Evolutionary conservation across 2,113 vertebrate species (phyloP), one percentile per base, ranked within the genome.

Genomic region (Ictidomys tridecemlineatus): DNA sequence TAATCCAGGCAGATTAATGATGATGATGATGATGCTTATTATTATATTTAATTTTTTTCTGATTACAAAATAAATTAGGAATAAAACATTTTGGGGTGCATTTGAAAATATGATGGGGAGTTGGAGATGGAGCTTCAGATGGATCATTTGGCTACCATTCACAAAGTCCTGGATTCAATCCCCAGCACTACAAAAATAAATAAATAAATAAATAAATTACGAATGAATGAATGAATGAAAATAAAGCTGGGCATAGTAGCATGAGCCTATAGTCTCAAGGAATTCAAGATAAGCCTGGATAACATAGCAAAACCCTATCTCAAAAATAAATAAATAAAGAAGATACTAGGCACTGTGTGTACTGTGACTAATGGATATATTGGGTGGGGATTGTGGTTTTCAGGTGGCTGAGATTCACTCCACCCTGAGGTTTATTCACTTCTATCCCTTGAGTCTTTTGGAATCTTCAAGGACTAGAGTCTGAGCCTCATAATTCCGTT

Each of bases 11-110:
- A 76, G 34, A 32, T 63, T 85, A 51, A 51, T 51, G 48, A 51
- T 51, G 48, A 13, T 51, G 48, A 51, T 51, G n/a, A 61, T n/a
- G 17, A 61, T n/a, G 17, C 34, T 58, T 28, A 72, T 37, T 86
- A 84, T 30, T 67, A 24, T n/a, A 37, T 61, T 72, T 16, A 63
- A 51, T 51, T 77, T 78, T 84, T 65, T 72, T 89, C 37, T 86
- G 28, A 69, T 56, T 63, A 24, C 67, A 93, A 83, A 45, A 76
- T 69, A 74, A 84, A 48, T 72, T 80, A 97, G 56, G 88, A 90
- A 87, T 53, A 72, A 93, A 69, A 42, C 20, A 39, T 30, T 74
- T 76, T 72, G 22, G 56, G 20, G 56, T 58, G 56, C 56, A 58
- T 69, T 8, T 37, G 39, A 53, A 58, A 73, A 58, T n/a, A 67